Conservation (phyloP, 2,113 vertebrate species). For the Pangasianodon gigas region DNA sequence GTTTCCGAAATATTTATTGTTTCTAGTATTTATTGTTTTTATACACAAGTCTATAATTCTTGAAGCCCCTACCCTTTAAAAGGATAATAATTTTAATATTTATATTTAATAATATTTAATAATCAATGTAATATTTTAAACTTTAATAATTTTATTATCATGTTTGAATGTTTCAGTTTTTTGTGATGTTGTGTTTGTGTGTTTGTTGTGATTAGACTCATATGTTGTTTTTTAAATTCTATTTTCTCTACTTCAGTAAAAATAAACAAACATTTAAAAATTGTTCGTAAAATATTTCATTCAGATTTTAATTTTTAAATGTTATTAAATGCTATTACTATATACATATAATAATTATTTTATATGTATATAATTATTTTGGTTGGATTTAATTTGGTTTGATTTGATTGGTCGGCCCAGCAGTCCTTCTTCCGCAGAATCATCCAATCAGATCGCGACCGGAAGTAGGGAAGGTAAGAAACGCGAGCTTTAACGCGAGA, state of each 20-base stretch:
- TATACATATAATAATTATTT: not conserved
- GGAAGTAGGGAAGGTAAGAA: not conserved
- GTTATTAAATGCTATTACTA: too few relatives aligned
- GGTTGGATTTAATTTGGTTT: not conserved
- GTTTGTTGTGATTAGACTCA: too few relatives aligned
- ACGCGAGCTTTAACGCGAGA: not conserved
- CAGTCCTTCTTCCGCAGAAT: not conserved
- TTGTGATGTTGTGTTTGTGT: not conserved
- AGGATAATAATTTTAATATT: not conserved
- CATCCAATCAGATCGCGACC: constrained; percentile 12
- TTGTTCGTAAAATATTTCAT: not conserved
- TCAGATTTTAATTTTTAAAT: not conserved
- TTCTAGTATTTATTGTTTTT: too few relatives aligned
- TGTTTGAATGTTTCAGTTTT: not conserved
- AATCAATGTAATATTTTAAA: too few relatives aligned
- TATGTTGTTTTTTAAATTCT: too few relatives aligned
- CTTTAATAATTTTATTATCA: not conserved
- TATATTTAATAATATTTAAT: not conserved
- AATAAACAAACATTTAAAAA: not conserved
- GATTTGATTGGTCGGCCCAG: not conserved
- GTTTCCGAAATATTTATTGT: too few relatives aligned
- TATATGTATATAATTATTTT: not conserved
- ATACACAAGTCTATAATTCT: too few relatives aligned
- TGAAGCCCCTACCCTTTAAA: too few relatives aligned
- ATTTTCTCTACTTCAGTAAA: not conserved